These are phyloP conservation scores for Augochlora pura DNA, from an alignment of 1,140 invertebrate species.

Conservation along the genomic window DNA sequence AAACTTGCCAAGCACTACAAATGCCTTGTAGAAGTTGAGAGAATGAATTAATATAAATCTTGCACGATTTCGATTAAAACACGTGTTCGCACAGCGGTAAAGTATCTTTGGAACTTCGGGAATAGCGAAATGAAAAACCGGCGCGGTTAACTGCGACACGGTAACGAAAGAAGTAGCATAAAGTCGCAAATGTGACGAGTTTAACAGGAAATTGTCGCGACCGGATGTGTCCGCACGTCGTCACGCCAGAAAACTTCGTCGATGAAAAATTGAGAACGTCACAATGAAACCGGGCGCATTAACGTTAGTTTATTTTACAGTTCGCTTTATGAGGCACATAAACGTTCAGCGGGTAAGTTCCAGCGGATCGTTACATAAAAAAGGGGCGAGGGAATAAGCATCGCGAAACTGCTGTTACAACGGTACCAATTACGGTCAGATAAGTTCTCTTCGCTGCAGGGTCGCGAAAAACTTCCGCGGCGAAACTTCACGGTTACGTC, in stretches of 20 bases:
- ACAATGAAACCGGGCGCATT: background rate
- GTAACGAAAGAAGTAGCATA: background rate
- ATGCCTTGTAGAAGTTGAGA: too few species aligned
- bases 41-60: too few species aligned
- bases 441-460: slow-evolving; percentile 1
- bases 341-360: background rate
- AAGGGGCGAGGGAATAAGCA: background rate
- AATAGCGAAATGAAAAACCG: too few species aligned
- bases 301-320: background rate
- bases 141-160: too few species aligned
- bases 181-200: background rate
- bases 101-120: too few species aligned
- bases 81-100: too few species aligned
- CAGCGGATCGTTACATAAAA: background rate
- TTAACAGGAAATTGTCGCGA: background rate
- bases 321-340: background rate
- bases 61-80: too few species aligned
- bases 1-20: too few species aligned
- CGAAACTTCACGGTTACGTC: slow-evolving; percentile 16
- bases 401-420: background rate
- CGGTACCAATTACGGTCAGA: slow-evolving; percentile 30
- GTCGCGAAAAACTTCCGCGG: background rate
- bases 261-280: background rate
- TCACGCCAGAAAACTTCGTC: background rate
- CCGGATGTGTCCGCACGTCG: background rate